Conservation (phyloP, 2,888 invertebrate species). For the Oscheius myriophilus region DNA sequence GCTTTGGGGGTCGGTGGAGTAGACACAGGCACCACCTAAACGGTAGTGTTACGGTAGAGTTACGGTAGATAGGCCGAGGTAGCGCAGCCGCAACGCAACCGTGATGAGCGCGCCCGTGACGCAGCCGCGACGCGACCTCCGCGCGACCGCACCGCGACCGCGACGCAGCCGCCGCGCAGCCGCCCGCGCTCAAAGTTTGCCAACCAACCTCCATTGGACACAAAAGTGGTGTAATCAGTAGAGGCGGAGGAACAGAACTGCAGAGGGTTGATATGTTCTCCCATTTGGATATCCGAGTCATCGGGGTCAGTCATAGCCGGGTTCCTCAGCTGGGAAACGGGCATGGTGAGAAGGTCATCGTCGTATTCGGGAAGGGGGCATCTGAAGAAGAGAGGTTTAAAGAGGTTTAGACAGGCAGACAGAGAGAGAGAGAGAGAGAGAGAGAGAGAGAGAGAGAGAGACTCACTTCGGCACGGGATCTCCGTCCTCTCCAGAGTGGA, state of each 20-base stretch:
- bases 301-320: constrained; percentile 70
- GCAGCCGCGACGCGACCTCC: too few species aligned
- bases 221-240: constrained; percentile 68
- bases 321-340: constrained; percentile 68
- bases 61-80: neutral
- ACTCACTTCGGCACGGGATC: constrained; percentile 63
- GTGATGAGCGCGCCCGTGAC: too few species aligned
- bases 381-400: constrained; percentile 27
- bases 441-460: constrained; percentile 1
- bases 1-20: constrained; percentile 46
- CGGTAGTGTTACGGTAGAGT: neutral
- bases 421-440: constrained; percentile 1
- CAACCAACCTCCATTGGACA: constrained; percentile 60
- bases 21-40: constrained; percentile 52
- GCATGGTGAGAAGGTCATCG: constrained; percentile 69
- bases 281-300: constrained; percentile 68
- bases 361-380: constrained; percentile 66
- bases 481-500: constrained; percentile 69
- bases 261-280: constrained; percentile 69
- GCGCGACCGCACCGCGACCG: too few species aligned
- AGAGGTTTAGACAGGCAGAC: neutral
- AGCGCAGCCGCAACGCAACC: too few species aligned
- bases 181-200: too few species aligned
- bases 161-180: too few species aligned
- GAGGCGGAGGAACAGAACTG: constrained; percentile 65